Base-by-base conservation (phyloP, 2,113 vertebrate genomes). In the Clinocottus analis region DNA sequence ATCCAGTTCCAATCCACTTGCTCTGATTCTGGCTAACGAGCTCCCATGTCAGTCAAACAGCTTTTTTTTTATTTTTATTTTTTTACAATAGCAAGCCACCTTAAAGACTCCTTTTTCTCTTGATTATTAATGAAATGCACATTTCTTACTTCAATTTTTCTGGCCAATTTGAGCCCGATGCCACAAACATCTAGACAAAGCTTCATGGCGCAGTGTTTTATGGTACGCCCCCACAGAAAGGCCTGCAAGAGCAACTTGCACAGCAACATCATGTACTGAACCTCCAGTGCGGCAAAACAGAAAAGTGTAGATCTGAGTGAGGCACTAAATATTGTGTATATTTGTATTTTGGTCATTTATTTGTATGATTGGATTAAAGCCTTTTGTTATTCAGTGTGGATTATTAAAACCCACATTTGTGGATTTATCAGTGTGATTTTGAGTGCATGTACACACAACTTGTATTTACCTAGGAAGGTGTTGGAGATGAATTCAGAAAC, bases 401-500 rank as follows among this genome's bases (percentile, higher is more conserved):
- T 62, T 31, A n/a, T 23, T n/a, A 60, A 27, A 12, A 53, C 0
- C 0, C 23, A 63, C 21, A 49, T 0, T n/a, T 51, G 11, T 70
- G 60, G 25, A 64, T 47, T 68, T 8, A 0, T 66, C 3, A 7
- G 51, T 10, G 64, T 83, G 55, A 39, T 33, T 85, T 56, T 43
- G n/a, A 39, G 53, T 77, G 35, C 25, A 62, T 55, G 55, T 67
- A 49, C 61, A 58, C 70, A 9, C 39, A 47, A 61, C 55, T 74
- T 58, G 51, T 58, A 65, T 90, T 95, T 95, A 97, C 96, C 97
- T 91, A 97, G 90, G 89, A 97, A 98, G 80, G 96, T 97, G 87
- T 91, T 96, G 88, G 97, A 96, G 94, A 99, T 99, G 94, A 97
- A 99, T 93, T 99, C 96, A 0, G 97, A 99, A 75, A 99, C 97